Evolutionary conservation across 2,113 vertebrate genomes (phyloP).

Genomic region (Vireo altiloquus): DNA sequence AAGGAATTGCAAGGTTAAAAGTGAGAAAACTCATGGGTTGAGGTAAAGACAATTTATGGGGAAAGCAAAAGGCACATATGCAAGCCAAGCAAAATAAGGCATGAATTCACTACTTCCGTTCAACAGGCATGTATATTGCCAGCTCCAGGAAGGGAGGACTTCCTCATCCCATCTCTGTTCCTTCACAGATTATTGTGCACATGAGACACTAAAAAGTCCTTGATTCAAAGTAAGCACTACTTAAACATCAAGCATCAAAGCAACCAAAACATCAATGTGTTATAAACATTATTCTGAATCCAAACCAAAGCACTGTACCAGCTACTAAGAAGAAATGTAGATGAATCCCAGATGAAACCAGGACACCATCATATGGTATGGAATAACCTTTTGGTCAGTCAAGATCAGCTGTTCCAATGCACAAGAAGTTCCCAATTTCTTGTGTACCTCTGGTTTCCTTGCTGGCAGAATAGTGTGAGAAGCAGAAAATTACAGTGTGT

Average conservation of each 20-base stretch:
- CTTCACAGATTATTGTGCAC: not conserved
- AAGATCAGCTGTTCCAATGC: not conserved
- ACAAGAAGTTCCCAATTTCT: not conserved
- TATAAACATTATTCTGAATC: not conserved
- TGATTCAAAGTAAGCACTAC: not conserved
- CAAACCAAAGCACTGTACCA: not conserved
- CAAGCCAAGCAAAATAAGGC: not conserved
- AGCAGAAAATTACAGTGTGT: rapidly evolving
- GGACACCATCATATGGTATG: not conserved
- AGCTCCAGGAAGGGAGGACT: not conserved
- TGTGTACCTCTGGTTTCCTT: not conserved
- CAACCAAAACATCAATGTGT: not conserved
- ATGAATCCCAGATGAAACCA: not conserved
- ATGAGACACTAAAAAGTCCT: not conserved
- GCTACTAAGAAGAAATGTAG: not conserved
- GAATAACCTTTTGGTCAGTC: not conserved
- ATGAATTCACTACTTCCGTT: not conserved
- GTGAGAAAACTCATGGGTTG: not conserved
- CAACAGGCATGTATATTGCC: not conserved
- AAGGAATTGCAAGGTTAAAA: not conserved
- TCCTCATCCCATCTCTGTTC: not conserved
- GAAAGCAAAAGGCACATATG: not conserved
- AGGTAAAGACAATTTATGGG: not conserved
- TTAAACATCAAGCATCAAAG: not conserved
- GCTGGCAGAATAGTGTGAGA: not conserved